Base-by-base conservation (phyloP, 2,888 invertebrate species). In the Monoplex corrugatus region DNA sequence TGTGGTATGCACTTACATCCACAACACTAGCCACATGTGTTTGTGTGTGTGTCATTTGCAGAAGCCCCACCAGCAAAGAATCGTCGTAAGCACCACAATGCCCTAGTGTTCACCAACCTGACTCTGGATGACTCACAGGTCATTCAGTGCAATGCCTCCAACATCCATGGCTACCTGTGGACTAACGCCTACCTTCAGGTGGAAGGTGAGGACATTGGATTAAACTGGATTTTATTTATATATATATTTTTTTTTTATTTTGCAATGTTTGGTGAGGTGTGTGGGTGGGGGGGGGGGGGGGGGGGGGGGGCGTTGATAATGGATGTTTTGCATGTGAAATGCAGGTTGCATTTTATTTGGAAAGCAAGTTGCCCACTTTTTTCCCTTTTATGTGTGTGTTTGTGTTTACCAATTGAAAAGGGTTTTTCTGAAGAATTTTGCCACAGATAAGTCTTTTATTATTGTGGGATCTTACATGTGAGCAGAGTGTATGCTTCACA, bases 71-170 rank as follows among this genome's bases (percentile, higher is more conserved):
- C 86, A 72, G 86, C 63, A 44, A 88, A 90, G 28, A 89, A 89
- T 28, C 87, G 93, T 78, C 89, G 87, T 1, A 57, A 93, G 82
- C 89, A 89, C 16, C 88, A 88, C 28, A 91, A 93, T 44, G 90
- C 91, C 38, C 87, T 94, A 50, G 87, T 68, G 43, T 94, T 94
- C 94, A 97, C 97, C 57, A 97, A 97, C 93, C 96, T 99, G 89
- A 97, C 97, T 85, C 99, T 98, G 96, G 97, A 97, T 88, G 95
- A 96, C 90, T 93, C 94, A 0, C 92, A 93, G 91, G 99, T 99
- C 96, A 99, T 99, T 95, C 99, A 99, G 90, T 99, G 99, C 96
- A 99, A 99, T 97, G 99, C 99, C 1, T 99, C 99, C 94, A 99
- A 99, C 96, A 98, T 98, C 32, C 97, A 98, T 93, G 99, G 99